Evolutionary conservation across 2,113 vertebrate species (phyloP).

Genomic region (Ranitomeya variabilis): DNA sequence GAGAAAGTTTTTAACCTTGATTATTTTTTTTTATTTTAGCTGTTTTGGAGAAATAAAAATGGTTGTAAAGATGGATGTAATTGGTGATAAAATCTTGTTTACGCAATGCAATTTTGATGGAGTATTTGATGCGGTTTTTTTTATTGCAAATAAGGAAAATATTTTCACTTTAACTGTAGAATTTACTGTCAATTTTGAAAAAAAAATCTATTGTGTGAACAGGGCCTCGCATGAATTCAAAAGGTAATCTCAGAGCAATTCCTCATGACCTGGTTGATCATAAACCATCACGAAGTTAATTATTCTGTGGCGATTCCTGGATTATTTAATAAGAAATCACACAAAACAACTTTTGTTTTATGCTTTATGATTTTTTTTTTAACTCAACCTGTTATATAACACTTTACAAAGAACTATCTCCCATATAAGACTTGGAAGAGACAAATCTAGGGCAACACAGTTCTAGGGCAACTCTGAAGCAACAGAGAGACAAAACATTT

Average conservation of each 20-base stretch:
- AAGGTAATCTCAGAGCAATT: background rate
- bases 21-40: too few relatives aligned
- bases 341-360: background rate
- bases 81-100: background rate
- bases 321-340: background rate
- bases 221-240: background rate
- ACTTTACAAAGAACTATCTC: background rate
- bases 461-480: slow-evolving; percentile 1
- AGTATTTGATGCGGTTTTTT: background rate
- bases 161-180: background rate
- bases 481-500: background rate
- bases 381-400: background rate
- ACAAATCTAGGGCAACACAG: background rate
- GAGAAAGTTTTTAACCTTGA: too few relatives aligned
- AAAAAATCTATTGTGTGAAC: background rate
- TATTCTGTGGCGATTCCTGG: background rate
- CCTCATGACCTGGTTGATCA: background rate
- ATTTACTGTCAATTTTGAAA: background rate
- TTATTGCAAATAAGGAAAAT: background rate
- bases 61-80: too few relatives aligned
- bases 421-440: background rate
- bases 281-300: background rate
- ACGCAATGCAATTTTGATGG: background rate
- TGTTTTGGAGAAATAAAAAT: too few relatives aligned
- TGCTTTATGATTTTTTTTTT: background rate